Base-by-base conservation (phyloP, 2,797 vertebrate genomes). In the Monodelphis domestica region DNA sequence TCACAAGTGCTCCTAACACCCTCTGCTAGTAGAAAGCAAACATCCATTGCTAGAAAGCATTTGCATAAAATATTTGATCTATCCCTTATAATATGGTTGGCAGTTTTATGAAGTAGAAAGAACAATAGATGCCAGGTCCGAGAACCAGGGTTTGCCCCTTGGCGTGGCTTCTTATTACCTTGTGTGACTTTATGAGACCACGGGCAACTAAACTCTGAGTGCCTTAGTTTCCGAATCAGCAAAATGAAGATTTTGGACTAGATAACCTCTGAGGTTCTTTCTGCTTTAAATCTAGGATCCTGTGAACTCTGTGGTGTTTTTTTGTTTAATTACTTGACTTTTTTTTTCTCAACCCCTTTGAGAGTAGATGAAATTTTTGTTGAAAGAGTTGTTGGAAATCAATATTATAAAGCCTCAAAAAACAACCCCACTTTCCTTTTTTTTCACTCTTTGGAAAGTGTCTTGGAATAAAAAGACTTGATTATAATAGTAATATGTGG, bases 401-500 rank as follows among this genome's bases (percentile, higher is more conserved):
- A 28, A 90, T 93, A 0, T 0, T 94, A 57, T 52, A 90, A 95
- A 96, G 78, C 93, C 89, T 93, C 14, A 0, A 94, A 88, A 50
- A 26, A 53, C 88, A 78, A 78, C 3, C 38, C 95, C 88, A 14
- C 87, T 95, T 93, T 94, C 84, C 91, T 52, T 0, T 93, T 91
- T 51, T 0, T 57, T 30, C 88, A 88, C n/a, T 70, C 28, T 51
- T 89, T 89, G 29, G 57, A 94, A 92, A 96, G 56, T 84, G 95
- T 95, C 89, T 95, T 93, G 89, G 90, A 90, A 96, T 95, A 95
- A 97, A 96, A 91, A 91, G 78, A 96, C 94, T 94, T 59, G 90
- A 91, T 96, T 93, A 92, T 95, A 54, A 12, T 53, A 94, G 93
- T 92, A 94, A 97, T 95, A 93, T 96, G 96, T 94, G 95, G 97